Evolutionary conservation across 2,113 vertebrate species (phyloP).

Genomic region (Eira barbara): DNA sequence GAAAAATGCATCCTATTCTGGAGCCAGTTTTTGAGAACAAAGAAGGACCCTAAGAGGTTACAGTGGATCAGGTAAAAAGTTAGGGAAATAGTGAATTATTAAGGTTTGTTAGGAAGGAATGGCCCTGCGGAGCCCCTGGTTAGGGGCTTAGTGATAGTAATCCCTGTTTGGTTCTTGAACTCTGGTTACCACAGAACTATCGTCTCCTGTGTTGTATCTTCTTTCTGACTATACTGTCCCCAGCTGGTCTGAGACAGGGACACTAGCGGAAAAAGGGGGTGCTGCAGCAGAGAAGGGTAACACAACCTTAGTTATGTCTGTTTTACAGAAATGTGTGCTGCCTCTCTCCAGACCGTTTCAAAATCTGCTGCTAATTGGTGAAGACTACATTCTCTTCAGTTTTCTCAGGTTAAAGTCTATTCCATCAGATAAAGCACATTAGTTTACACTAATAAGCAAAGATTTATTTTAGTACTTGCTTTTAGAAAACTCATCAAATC

Average conservation of each 20-base stretch:
- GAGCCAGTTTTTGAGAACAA: background rate
- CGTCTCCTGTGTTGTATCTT: background rate
- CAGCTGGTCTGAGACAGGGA: background rate
- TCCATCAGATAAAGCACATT: background rate
- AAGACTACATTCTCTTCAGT: background rate
- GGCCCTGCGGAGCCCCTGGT: background rate
- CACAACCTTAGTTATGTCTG: background rate
- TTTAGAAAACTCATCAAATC: conserved; percentile 32
- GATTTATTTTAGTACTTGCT: conserved; percentile 19
- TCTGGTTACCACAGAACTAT: background rate
- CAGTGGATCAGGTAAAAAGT: background rate
- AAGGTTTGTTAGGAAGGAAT: background rate
- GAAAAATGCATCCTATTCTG: background rate
- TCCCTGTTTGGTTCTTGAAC: background rate
- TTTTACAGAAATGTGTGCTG: background rate
- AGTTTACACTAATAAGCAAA: background rate
- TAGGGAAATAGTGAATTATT: background rate
- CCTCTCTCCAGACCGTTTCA: background rate
- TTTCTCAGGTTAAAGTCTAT: conserved; percentile 19
- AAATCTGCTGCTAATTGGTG: background rate
- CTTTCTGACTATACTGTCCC: background rate
- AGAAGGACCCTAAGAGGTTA: background rate
- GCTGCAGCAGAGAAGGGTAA: background rate
- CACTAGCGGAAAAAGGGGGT: background rate
- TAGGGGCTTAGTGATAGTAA: background rate